Evolutionary conservation across 2,888 invertebrate genomes (phyloP), one percentile per base, ranked within the genome.

Genomic region (Hetaerina titia): DNA sequence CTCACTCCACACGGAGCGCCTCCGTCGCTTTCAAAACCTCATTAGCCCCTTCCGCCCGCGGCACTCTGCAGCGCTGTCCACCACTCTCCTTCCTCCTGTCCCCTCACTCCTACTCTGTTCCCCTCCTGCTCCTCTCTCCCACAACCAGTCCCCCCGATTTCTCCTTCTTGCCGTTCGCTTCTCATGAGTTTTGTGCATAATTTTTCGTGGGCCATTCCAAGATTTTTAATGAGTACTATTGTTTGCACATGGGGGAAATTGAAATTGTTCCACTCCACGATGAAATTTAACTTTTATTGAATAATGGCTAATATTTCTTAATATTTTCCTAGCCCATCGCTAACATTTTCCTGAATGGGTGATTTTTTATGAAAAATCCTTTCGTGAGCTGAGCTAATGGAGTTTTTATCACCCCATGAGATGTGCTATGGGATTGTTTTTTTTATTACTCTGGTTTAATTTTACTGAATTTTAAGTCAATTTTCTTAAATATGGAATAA

Each of bases 21-120:
- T 81, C 69, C 7, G 69, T n/a, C 81, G 81, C 81, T 81, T 31
- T 81, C 81, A 81, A 81, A 81, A 81, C 81, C 81, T 81, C 81
- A 81, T 81, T 81, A 81, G 25, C 81, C 22, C 81, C 81, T n/a
- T 22, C 81, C 81, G 81, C 81, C 81, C 81, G 81, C 25, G 81
- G 81, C 81, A 31, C 25, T 4, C 45, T 45, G 45, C 45, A 45
- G 1, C 69, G n/a, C 69, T 15, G 81, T 81, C 81, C 81, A 81
- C n/a, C 45, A 31, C 81, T 2, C 81, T 15, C 31, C 0, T 0
- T 11, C 11, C 8, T 25, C 1, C 25, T 25, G 13, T 15, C 25
- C 25, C 81, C 81, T 31, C 31, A 9, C 81, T 13, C 81, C 81
- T 6, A 22, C 69, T 69, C 45, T 45, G 4, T 45, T 2, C 1